Conservation (phyloP, 1,140 invertebrate species). For the Megalopta genalis region DNA sequence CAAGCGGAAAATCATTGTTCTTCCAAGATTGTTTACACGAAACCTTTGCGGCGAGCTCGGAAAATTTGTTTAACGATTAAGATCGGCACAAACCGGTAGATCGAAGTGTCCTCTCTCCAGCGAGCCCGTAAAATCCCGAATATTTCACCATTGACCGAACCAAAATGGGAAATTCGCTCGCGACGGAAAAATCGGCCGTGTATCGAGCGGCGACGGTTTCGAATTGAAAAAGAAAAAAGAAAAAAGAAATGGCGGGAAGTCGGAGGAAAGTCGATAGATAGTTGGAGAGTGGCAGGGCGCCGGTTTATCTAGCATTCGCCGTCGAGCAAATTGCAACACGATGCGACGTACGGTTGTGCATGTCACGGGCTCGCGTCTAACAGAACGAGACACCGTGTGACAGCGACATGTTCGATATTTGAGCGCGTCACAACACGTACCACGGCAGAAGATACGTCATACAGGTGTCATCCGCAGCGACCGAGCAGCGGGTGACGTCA, state of each 20-base stretch:
- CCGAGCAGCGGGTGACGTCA: constrained; percentile 12
- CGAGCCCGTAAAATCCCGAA: too few species aligned
- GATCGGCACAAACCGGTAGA: too few species aligned
- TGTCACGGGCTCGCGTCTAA: constrained; percentile 10
- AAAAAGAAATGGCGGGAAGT: neutral
- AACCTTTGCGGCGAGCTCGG: too few species aligned
- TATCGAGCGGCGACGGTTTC: too few species aligned
- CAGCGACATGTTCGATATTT: constrained; percentile 36
- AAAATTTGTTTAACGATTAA: too few species aligned
- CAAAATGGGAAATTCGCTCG: too few species aligned
- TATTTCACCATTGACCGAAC: too few species aligned
- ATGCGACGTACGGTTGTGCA: neutral
- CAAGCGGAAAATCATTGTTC: too few species aligned
- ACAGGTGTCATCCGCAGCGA: constrained; percentile 26
- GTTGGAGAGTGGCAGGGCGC: neutral
- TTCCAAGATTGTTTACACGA: too few species aligned
- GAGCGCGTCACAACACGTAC: constrained; percentile 19
- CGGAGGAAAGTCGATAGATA: neutral
- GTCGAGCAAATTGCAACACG: neutral
- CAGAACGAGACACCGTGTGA: constrained; percentile 27
- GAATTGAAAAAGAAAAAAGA: too few species aligned
- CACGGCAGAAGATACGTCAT: constrained; percentile 27
- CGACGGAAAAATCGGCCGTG: too few species aligned
- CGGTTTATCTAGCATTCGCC: neutral
- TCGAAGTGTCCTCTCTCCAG: too few species aligned